Conservation (phyloP, 2,888 invertebrate species). For the Blastobasis lacticolella region DNA sequence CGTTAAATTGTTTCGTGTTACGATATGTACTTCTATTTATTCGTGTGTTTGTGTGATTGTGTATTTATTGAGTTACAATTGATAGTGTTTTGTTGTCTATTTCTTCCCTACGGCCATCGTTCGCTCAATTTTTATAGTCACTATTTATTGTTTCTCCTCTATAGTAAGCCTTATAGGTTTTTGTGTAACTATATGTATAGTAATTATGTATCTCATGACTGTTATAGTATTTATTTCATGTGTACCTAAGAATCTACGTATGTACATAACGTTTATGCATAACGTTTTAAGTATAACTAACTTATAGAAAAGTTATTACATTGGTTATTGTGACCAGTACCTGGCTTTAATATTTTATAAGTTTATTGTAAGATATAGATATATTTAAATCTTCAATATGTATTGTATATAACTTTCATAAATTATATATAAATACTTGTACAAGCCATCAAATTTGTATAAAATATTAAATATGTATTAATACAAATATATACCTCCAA, state of each 20-base stretch:
- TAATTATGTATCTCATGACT: constrained; percentile 11
- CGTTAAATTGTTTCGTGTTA: constrained; percentile 27
- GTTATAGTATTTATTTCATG: constrained; percentile 11
- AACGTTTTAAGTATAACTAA: constrained; percentile 13
- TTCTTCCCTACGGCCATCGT: constrained; percentile 24
- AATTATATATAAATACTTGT: neutral
- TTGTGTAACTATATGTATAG: constrained; percentile 20
- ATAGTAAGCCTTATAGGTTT: constrained; percentile 31
- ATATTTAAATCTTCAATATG: constrained; percentile 18
- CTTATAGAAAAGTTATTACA: constrained; percentile 9
- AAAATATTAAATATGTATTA: no score
- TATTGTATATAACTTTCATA: constrained; percentile 8
- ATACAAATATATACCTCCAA: no score
- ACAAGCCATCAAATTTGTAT: constrained; percentile 1
- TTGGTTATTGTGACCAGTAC: constrained; percentile 37
- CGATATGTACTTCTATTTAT: constrained; percentile 22
- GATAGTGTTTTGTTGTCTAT: constrained; percentile 31
- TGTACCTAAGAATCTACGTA: constrained; percentile 31
- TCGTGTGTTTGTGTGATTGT: constrained; percentile 43
- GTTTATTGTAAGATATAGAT: constrained; percentile 34
- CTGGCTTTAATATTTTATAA: constrained; percentile 63
- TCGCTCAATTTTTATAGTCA: constrained; percentile 22
- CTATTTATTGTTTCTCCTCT: constrained; percentile 26
- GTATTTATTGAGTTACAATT: constrained; percentile 36
- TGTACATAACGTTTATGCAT: constrained; percentile 22